Evolutionary conservation across 2,113 vertebrate genomes (phyloP).

Genomic region (Epinephelus moara): DNA sequence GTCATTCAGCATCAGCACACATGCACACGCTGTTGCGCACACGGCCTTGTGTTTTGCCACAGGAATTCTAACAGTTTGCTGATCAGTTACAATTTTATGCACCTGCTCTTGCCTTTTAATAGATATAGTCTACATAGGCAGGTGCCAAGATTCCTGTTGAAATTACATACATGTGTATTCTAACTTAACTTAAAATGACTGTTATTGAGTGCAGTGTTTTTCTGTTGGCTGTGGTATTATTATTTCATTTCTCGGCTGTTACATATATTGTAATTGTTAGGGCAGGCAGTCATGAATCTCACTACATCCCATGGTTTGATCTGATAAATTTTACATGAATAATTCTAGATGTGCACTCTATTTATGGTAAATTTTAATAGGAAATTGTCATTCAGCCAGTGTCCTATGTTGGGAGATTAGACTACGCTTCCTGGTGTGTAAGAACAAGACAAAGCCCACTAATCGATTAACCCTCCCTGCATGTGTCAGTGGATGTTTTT

Average conservation of each 20-base stretch:
- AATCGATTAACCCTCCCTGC: constrained; percentile 69
- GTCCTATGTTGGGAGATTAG: constrained; percentile 55
- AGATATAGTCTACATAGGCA: neutral
- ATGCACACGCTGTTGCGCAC: constrained; percentile 6
- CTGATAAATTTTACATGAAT: constrained; percentile 55
- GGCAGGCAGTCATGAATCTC: constrained; percentile 11
- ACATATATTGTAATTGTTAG: neutral
- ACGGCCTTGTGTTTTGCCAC: constrained; percentile 24
- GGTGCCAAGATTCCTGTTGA: neutral
- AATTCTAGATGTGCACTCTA: constrained; percentile 50
- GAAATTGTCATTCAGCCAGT: constrained; percentile 58
- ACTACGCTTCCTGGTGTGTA: constrained; percentile 56
- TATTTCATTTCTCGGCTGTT: constrained; percentile 15
- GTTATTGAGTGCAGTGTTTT: neutral
- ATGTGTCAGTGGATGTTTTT: constrained; percentile 74
- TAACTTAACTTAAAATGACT: neutral
- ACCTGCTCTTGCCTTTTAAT: neutral
- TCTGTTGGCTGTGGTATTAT: neutral
- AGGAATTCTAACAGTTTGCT: constrained; percentile 27
- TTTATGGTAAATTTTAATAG: constrained; percentile 58
- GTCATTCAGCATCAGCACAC: constrained; percentile 49
- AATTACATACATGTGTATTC: neutral
- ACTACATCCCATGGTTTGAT: constrained; percentile 20
- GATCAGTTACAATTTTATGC: constrained; percentile 7
- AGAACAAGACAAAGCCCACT: constrained; percentile 64